Evolutionary conservation across 1,140 invertebrate genomes (phyloP), one percentile per base, ranked within the genome.

Genomic region (Caenorhabditis brenneri): DNA sequence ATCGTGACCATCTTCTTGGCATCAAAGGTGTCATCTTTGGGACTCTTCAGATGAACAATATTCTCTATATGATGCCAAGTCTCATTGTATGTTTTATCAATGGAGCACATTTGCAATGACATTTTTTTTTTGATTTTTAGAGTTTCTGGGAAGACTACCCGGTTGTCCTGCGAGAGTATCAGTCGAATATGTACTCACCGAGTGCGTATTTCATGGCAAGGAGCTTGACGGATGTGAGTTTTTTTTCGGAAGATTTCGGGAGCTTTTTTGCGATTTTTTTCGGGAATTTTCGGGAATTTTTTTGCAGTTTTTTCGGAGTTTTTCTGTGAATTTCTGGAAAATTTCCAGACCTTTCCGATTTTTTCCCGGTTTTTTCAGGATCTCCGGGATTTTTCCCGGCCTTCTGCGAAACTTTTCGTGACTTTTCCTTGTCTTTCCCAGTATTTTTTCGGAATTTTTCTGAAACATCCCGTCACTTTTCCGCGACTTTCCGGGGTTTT

Each of bases 11-110:
- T 7, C 94, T 97, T 0, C 95, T 95, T 94, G 97, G 97, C 91
- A 96, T 97, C 83, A 97, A 97, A 90, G 96, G 96, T 60, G 95
- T 95, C 22, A 93, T 97, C 29, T 98, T 97, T 90, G 93, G 97
- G 80, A 94, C 96, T 89, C 92, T 97, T 2, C 96, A 95, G 4
- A 96, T 96, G 91, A 95, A 96, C 94, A 88, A 88, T 5, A 91
- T 87, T 79, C 82, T 91, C 74, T 85, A 84, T 31, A 39, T 81
- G 39, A 91, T 91, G 69, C 85, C 87, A 36, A 88, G 91, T 48
- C 22, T 87, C 4, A 53, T 83, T 29, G 85, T 87, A 33, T 19
- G 60, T 51, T 16, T 19, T 16, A n/a, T 0, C n/a, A 2, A 10
- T 29, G 22, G 10, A 55, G 24, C 27, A n/a, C 19, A n/a, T n/a